phyloP scores from a whole-genome alignment of 2,888 invertebrate genomes.

The Tenthredo amoena region DNA sequence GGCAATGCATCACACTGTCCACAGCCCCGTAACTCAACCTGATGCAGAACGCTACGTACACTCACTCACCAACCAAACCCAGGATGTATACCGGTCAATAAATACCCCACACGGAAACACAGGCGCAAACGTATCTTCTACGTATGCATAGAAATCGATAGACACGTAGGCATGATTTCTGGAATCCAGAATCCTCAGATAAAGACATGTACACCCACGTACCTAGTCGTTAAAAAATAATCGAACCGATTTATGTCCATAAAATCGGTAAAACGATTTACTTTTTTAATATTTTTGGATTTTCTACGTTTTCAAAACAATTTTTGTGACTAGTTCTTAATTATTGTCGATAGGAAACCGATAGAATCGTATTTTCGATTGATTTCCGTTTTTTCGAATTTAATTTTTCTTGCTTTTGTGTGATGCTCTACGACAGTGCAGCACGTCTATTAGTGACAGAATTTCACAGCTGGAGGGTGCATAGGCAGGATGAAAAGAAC shows the following conservation, averaged over 20 bases:
- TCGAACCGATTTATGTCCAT: no score
- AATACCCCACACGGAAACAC: constrained; percentile 23
- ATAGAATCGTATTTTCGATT: background rate
- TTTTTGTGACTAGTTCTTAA: background rate
- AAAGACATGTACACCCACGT: background rate
- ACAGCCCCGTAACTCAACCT: constrained; percentile 76
- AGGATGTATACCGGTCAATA: constrained; percentile 39
- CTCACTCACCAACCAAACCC: background rate
- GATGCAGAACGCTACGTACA: constrained; percentile 19
- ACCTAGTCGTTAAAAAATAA: background rate
- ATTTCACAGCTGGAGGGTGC: constrained; percentile 8
- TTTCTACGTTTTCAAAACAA: background rate
- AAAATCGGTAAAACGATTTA: background rate
- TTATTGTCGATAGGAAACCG: background rate
- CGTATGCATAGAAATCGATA: background rate
- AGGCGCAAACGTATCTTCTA: background rate
- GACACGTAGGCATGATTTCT: background rate
- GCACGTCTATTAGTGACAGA: background rate
- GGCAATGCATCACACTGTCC: constrained; percentile 78
- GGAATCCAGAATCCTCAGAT: background rate
- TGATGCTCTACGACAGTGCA: background rate
- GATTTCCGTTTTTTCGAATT: background rate
- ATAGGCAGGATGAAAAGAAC: background rate
- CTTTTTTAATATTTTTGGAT: no score
- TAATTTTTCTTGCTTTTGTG: background rate